phyloP scores from a whole-genome alignment of 2,888 invertebrate species.

The Pasiphila rectangulata region DNA sequence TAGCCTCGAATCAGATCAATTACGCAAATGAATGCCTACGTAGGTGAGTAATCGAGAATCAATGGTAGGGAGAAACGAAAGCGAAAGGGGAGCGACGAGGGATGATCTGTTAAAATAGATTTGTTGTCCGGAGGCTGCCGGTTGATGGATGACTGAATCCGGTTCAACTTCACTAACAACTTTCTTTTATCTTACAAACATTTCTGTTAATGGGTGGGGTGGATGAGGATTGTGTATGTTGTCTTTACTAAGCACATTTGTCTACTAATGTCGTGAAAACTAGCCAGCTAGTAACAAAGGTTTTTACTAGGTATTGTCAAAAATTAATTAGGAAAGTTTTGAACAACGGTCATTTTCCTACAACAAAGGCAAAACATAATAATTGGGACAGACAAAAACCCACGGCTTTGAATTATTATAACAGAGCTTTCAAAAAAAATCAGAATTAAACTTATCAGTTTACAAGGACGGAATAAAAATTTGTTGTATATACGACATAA shows the following conservation, averaged over 20 bases:
- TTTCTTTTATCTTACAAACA: constrained; percentile 36
- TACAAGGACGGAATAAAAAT: no score
- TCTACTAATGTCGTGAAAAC: no score
- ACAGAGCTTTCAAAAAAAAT: no score
- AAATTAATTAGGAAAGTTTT: no score
- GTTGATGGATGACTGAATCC: constrained; percentile 72
- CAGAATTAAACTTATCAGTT: no score
- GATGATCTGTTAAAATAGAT: constrained; percentile 76
- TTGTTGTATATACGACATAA: no score
- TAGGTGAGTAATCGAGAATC: constrained; percentile 42
- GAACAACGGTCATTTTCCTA: no score
- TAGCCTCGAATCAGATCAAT: constrained; percentile 26
- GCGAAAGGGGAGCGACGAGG: constrained; percentile 65
- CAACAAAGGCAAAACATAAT: no score
- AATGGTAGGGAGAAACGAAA: constrained; percentile 49
- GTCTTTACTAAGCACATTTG: constrained; percentile 2
- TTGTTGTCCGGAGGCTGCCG: constrained; percentile 65
- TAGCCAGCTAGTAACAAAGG: no score
- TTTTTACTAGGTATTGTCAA: no score
- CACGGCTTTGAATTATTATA: no score
- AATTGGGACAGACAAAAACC: no score
- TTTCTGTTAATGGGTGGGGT: constrained; percentile 21
- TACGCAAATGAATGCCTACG: constrained; percentile 37
- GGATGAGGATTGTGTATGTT: constrained; percentile 51
- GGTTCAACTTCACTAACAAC: constrained; percentile 55